phyloP scores from a whole-genome alignment of 2,888 invertebrate species.

The Tachina fera region DNA sequence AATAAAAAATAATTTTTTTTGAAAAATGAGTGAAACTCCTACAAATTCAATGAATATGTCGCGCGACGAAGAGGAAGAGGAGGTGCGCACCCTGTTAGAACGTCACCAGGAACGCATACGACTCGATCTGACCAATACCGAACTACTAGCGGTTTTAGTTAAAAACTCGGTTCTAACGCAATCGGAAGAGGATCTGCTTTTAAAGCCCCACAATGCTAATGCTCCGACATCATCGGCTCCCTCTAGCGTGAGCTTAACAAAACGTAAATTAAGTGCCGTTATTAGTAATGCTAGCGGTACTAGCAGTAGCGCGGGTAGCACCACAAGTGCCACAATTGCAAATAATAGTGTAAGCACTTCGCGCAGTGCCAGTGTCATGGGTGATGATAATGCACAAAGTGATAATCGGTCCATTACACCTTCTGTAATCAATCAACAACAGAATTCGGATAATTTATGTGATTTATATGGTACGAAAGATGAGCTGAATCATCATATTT shows the following conservation, averaged over 20 bases:
- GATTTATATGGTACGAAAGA: conserved; percentile 74
- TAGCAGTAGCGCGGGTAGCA: conserved; percentile 71
- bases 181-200: conserved; percentile 85
- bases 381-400: conserved; percentile 79
- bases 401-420: conserved; percentile 81
- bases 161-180: conserved; percentile 87
- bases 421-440: conserved; percentile 70
- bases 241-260: conserved; percentile 77
- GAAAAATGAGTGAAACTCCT: conserved; percentile 62
- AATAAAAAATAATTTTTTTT: neutral
- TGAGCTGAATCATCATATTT: conserved; percentile 73
- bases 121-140: conserved; percentile 86
- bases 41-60: conserved; percentile 76
- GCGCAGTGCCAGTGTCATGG: conserved; percentile 80
- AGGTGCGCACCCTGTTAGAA: conserved; percentile 86
- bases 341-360: conserved; percentile 72
- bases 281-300: conserved; percentile 77
- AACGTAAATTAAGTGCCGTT: conserved; percentile 79
- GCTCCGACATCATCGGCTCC: conserved; percentile 75
- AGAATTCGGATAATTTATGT: conserved; percentile 64
- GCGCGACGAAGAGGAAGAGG: conserved; percentile 82
- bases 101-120: conserved; percentile 86
- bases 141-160: conserved; percentile 86
- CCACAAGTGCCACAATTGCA: conserved; percentile 64
- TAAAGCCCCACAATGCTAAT: conserved; percentile 76